Evolutionary conservation across 2,797 vertebrate genomes (phyloP).

Genomic region (Sebastes vulpes): DNA sequence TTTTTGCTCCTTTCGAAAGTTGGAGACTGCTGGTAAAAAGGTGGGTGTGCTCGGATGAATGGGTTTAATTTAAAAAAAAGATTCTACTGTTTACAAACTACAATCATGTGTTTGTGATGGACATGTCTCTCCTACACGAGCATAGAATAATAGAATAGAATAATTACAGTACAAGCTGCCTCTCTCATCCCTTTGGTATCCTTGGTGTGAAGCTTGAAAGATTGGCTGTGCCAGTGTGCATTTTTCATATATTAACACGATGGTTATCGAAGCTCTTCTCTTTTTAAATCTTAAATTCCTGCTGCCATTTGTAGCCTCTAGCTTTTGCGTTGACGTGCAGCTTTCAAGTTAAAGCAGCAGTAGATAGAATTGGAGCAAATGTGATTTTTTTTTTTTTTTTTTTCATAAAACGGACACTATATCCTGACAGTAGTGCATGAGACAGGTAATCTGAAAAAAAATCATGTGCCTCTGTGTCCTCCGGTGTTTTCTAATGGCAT

Average conservation of each 20-base stretch:
- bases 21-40: slow-evolving; percentile 44
- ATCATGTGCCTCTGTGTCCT: no score
- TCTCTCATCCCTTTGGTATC: background rate
- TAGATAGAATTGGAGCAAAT: no score
- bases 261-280: background rate
- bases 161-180: background rate
- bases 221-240: background rate
- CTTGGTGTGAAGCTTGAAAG: background rate
- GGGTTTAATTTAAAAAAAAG: no score
- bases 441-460: no score
- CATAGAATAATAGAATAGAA: background rate
- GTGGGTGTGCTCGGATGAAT: slow-evolving; percentile 43
- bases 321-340: background rate
- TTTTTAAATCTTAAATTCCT: background rate
- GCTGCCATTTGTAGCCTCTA: background rate
- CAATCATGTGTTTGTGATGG: background rate
- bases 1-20: slow-evolving; percentile 54
- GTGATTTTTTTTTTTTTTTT: fast-evolving
- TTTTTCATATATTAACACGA: background rate
- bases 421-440: no score
- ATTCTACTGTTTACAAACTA: no score
- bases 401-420: no score
- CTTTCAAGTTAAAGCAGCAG: background rate
- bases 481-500: no score
- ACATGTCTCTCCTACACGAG: background rate